Evolutionary conservation across 2,113 vertebrate species (phyloP).

Genomic region (Dinomys branickii): DNA sequence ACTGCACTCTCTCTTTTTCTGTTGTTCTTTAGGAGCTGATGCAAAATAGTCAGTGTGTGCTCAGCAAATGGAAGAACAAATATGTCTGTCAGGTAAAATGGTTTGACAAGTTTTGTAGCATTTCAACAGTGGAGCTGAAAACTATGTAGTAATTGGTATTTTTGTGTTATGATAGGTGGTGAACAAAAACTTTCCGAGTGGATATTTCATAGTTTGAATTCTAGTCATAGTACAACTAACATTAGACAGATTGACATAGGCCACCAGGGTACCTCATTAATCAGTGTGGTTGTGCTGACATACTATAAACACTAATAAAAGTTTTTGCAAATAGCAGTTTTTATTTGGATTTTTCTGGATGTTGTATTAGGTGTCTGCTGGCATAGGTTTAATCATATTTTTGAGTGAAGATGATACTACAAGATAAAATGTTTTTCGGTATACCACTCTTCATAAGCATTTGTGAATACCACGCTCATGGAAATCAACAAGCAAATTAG

Average conservation of each 20-base stretch:
- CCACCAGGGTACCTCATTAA: neutral
- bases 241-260: conserved; percentile 40
- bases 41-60: conserved; percentile 91
- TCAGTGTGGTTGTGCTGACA: conserved; percentile 41
- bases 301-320: conserved; percentile 29
- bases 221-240: conserved; percentile 66
- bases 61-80: conserved; percentile 97
- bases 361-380: conserved; percentile 19
- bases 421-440: conserved; percentile 6
- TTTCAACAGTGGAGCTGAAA: conserved; percentile 78
- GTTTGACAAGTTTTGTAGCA: conserved; percentile 81
- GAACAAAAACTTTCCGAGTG: conserved; percentile 64
- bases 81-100: conserved; percentile 95
- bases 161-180: conserved; percentile 75
- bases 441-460: neutral
- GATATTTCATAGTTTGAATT: conserved; percentile 64
- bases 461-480: conserved; percentile 32
- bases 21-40: conserved; percentile 93
- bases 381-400: conserved; percentile 46
- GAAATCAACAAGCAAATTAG: conserved; percentile 11
- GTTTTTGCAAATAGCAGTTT: neutral
- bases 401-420: conserved; percentile 5
- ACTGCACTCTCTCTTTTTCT: conserved; percentile 84
- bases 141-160: conserved; percentile 68
- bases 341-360: conserved; percentile 45